Conservation (phyloP, 92 coral and sea anemone genomes). For the Hydrozoanthus gracilis region DNA sequence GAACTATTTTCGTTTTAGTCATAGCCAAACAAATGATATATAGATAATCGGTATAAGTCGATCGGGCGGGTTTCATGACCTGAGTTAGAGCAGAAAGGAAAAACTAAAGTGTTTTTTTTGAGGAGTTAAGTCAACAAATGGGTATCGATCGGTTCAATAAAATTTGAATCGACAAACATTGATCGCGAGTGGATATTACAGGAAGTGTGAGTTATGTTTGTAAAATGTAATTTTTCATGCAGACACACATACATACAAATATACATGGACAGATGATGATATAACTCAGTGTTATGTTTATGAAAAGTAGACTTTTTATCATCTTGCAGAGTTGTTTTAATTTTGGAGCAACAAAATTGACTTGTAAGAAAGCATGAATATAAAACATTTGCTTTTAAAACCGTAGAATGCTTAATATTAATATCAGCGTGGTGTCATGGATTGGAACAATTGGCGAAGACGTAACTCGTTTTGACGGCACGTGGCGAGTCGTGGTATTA, state of each 20-base stretch:
- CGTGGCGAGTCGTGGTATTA: constrained; percentile 47
- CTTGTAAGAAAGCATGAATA: neutral
- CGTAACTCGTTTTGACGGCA: constrained; percentile 17
- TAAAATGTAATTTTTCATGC: too few relatives aligned
- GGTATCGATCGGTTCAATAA: too few relatives aligned
- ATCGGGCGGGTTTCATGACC: too few relatives aligned
- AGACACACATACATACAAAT: too few relatives aligned
- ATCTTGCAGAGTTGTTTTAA: neutral
- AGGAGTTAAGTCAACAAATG: too few relatives aligned
- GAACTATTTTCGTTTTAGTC: neutral
- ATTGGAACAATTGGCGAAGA: constrained; percentile 34
- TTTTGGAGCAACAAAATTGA: constrained; percentile 10
- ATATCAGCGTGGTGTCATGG: constrained; percentile 26
- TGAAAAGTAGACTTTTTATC: neutral
- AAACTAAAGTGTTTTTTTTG: too few relatives aligned
- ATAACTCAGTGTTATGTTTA: neutral
- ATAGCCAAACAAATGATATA: neutral
- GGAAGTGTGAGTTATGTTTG: too few relatives aligned
- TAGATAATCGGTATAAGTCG: too few relatives aligned
- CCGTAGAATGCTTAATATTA: constrained; percentile 13
- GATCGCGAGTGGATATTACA: too few relatives aligned
- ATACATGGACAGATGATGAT: too few relatives aligned
- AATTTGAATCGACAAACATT: too few relatives aligned
- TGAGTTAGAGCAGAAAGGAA: too few relatives aligned
- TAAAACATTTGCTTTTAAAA: neutral